A percentile compares a stretch with the other conserved stretches of the same genome.
These are phyloP conservation scores for Drosophila triauraria DNA, from an alignment of 1,140 invertebrate species.

Conservation along the genomic window DNA sequence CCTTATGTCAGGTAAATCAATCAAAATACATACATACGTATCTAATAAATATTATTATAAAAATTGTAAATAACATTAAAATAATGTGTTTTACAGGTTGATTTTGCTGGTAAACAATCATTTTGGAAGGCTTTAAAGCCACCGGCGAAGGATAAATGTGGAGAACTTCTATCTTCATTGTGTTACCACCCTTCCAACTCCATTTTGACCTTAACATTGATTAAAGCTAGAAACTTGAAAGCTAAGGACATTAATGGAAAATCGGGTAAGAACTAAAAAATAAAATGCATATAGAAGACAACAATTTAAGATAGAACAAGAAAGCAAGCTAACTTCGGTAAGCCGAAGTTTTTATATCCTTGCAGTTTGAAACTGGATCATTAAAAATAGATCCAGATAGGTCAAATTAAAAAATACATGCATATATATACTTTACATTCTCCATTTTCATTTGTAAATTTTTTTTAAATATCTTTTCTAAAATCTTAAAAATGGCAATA, in stretches of 20 bases:
- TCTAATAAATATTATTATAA: background rate
- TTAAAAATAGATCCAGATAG: too few relatives aligned
- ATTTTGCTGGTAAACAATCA: constrained; percentile 95
- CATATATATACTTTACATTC: too few relatives aligned
- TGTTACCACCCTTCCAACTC: constrained; percentile 97
- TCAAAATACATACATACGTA: too few relatives aligned
- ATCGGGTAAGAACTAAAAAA: constrained; percentile 89
- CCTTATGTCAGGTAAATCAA: constrained; percentile 92
- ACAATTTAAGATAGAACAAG: too few relatives aligned
- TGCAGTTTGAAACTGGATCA: too few relatives aligned
- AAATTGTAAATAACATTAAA: constrained; percentile 37
- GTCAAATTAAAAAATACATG: too few relatives aligned
- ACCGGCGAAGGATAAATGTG: constrained; percentile 96
- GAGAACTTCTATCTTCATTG: constrained; percentile 94
- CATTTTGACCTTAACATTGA: constrained; percentile 93
- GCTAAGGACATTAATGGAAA: constrained; percentile 98
- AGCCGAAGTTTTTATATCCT: too few relatives aligned
- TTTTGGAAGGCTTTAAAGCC: constrained; percentile 97
- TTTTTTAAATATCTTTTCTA: too few relatives aligned
- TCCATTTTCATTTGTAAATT: too few relatives aligned
- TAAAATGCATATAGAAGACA: too few relatives aligned
- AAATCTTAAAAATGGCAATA: too few relatives aligned
- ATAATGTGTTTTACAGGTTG: constrained; percentile 87
- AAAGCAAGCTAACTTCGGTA: too few relatives aligned
- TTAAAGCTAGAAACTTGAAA: constrained; percentile 96